A percentile compares a stretch with the other conserved stretches of the same genome.
Conservation (phyloP, 2,113 vertebrate genomes). For the Apodemus speciosus region DNA sequence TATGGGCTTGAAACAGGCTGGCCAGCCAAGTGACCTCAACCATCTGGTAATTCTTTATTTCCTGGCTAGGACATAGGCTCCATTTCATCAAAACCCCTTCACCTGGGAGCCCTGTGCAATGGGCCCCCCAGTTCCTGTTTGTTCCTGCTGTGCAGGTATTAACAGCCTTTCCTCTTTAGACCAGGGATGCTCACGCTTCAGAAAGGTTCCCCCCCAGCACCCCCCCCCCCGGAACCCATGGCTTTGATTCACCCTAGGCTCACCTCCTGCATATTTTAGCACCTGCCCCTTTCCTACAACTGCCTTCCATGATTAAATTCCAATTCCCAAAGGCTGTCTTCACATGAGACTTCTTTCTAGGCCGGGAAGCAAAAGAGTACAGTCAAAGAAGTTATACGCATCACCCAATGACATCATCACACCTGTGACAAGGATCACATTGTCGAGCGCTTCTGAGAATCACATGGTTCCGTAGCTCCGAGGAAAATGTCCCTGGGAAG, state of each 20-base stretch:
- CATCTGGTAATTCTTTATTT: neutral
- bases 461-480: neutral
- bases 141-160: neutral
- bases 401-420: neutral
- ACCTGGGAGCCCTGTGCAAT: neutral
- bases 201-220: neutral
- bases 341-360: neutral
- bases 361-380: neutral
- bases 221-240: too few species aligned
- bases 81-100: neutral
- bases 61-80: neutral
- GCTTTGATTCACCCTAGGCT: neutral
- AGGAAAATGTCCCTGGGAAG: neutral
- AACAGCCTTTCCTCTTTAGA: neutral
- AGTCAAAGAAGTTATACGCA: neutral
- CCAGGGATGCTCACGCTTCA: neutral
- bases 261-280: neutral
- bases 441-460: neutral
- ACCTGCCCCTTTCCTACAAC: neutral
- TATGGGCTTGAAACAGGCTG: neutral
- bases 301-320: neutral
- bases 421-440: neutral
- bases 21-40: constrained; percentile 11
- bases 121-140: neutral
- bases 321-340: neutral